Evolutionary conservation across 2,113 vertebrate species (phyloP).

Genomic region (Prochilodus magdalenae): DNA sequence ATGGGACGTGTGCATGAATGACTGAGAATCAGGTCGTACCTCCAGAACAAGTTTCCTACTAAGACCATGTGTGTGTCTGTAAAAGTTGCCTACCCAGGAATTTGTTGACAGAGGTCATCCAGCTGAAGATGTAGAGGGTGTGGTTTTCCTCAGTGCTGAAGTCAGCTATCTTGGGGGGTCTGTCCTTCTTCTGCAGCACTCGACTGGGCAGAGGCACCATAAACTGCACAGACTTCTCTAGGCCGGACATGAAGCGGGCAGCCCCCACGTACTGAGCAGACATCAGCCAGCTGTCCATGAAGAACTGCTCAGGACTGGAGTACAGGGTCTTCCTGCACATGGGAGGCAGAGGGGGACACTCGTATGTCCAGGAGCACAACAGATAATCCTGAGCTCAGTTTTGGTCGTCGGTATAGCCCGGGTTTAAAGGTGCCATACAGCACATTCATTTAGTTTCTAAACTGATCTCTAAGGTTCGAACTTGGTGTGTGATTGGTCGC

Average conservation of each 20-base stretch:
- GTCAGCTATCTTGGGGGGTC: slow-evolving; percentile 62
- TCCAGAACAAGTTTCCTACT: no score
- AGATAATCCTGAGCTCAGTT: no score
- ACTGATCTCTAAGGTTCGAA: no score
- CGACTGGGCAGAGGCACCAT: slow-evolving; percentile 66
- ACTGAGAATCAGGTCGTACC: no score
- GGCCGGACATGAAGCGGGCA: slow-evolving; percentile 61
- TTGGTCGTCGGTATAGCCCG: no score
- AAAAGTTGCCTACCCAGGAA: slow-evolving; percentile 57
- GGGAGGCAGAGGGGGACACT: no score
- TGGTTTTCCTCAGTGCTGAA: slow-evolving; percentile 72
- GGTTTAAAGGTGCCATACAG: no score
- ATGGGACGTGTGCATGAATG: no score
- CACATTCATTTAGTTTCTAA: no score
- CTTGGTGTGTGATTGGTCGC: no score
- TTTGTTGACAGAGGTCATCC: slow-evolving; percentile 63
- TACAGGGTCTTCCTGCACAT: slow-evolving; percentile 64
- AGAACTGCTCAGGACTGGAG: slow-evolving; percentile 61
- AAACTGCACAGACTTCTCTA: slow-evolving; percentile 60
- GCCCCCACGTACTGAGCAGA: slow-evolving; percentile 65
- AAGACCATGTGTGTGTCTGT: not conserved
- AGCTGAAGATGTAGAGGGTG: slow-evolving; percentile 64
- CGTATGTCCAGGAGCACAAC: no score
- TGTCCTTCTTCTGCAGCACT: slow-evolving; percentile 61
- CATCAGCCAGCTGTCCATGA: slow-evolving; percentile 64